phyloP scores from a whole-genome alignment of 2,888 invertebrate species.

The Sinopyrophorus schimmeli region DNA sequence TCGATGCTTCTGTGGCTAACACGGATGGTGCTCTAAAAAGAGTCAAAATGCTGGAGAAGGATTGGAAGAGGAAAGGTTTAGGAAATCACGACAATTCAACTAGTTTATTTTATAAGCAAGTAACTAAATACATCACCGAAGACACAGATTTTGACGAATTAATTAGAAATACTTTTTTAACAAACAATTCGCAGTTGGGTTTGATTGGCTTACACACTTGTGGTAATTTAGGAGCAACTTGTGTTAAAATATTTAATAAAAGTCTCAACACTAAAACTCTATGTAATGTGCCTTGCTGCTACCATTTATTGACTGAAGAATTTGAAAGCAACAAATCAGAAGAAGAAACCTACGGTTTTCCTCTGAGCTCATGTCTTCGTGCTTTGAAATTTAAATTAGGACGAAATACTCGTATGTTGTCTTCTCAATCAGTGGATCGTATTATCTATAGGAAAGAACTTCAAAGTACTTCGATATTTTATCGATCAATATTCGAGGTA shows the following conservation, averaged over 20 bases:
- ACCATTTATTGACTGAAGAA: conserved; percentile 75
- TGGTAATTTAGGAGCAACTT: conserved; percentile 77
- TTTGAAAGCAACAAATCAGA: conserved; percentile 43
- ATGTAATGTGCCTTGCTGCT: conserved; percentile 88
- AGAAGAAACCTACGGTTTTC: conserved; percentile 60
- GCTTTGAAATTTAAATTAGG: conserved; percentile 61
- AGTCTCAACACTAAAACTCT: conserved; percentile 62
- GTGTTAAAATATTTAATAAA: conserved; percentile 68
- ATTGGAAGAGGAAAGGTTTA: conserved; percentile 45
- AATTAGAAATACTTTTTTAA: conserved; percentile 58
- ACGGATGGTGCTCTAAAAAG: conserved; percentile 68
- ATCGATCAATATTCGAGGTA: conserved; percentile 76
- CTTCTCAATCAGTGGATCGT: conserved; percentile 80
- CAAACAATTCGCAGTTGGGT: conserved; percentile 55
- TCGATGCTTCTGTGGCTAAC: conserved; percentile 75
- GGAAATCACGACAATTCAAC: conserved; percentile 8
- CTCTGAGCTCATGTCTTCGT: conserved; percentile 66
- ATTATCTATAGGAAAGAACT: conserved; percentile 60
- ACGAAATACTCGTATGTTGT: conserved; percentile 82
- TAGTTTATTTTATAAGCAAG: conserved; percentile 61
- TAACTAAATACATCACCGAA: conserved; percentile 63
- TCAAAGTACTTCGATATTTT: conserved; percentile 70
- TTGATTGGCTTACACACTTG: conserved; percentile 86
- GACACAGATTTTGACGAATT: conserved; percentile 61
- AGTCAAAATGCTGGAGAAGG: conserved; percentile 55